Evolutionary conservation across 2,113 vertebrate genomes (phyloP).

Genomic region (Acanthisitta chloris): DNA sequence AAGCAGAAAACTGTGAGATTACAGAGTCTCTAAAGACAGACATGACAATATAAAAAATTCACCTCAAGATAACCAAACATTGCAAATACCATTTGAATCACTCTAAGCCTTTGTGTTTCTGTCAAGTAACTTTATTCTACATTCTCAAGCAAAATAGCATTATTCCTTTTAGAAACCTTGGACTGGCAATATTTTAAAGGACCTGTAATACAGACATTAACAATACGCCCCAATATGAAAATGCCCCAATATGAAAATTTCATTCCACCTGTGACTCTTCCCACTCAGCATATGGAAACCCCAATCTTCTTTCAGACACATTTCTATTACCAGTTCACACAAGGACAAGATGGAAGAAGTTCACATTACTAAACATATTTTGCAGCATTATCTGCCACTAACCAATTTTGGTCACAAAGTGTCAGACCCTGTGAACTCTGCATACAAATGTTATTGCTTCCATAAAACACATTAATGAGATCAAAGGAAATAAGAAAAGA

Average conservation of each 20-base stretch:
- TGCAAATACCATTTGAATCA: not conserved
- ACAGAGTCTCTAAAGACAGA: not conserved
- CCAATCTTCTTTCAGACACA: not conserved
- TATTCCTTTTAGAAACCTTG: not conserved
- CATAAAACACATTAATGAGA: not conserved
- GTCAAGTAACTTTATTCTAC: not conserved
- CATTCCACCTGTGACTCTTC: not conserved
- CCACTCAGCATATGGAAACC: not conserved
- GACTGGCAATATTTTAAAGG: not conserved
- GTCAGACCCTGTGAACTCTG: not conserved
- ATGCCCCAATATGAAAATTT: not conserved
- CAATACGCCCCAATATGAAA: not conserved
- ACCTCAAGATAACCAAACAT: not conserved
- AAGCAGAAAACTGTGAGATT: constrained; percentile 6
- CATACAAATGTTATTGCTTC: not conserved
- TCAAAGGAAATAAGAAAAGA: not conserved
- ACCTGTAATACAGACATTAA: not conserved
- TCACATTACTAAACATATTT: not conserved
- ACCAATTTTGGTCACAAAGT: not conserved
- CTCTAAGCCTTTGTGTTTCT: not conserved
- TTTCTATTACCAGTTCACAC: not conserved
- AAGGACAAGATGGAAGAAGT: not conserved
- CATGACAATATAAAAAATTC: not conserved
- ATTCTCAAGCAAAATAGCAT: not conserved
- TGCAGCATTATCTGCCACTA: not conserved